Base-by-base conservation (phyloP, 1,140 invertebrate genomes). In the Magallana gigas region DNA sequence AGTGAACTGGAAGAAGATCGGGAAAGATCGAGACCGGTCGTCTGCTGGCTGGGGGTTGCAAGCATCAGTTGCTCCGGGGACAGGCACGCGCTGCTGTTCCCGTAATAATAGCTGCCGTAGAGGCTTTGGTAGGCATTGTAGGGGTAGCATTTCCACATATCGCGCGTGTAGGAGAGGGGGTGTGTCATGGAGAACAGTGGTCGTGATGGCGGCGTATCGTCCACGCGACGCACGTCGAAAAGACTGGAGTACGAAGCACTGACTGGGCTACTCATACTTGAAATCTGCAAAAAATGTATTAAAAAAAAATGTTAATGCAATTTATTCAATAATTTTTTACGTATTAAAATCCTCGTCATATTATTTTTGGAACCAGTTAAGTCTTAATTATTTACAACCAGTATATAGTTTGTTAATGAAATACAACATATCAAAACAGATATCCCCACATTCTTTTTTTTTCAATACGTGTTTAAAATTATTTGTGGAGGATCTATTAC, bases 141-240 rank as follows among this genome's bases (percentile, higher is more conserved):
- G 68, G 68, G 68, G 8, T 76, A 76, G 14, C 23, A 76, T 23
- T 76, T 76, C 68, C 68, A 76, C 68, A 76, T 76, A 23, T 76
- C 68, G 8, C 68, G 68, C 23, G 68, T 29, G 23, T 76, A 76
- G 23, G 68, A 76, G 23, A 76, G 68, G 8, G 68, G 68, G 68
- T 76, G 68, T 23, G 68, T 76, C 68, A 76, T 76, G 68, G 68
- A 76, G 68, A 12, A 76, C 8, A 76, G 68, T 29, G 68, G 68
- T 12, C 68, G 68, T 76, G 68, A 7, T 76, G 68, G 68, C 9
- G 68, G 68, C 8, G 68, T 76, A 3, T 76, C 68, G 18, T 76
- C 68, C 68, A 76, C 9, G 36, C 23, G 68, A 29, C 68, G 18
- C 68, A 76, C 12, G 68, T 76, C 68, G 23, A 76, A 76, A 8